Base-by-base conservation (phyloP, 2,888 invertebrate genomes). In the Apotomis betuletana region DNA sequence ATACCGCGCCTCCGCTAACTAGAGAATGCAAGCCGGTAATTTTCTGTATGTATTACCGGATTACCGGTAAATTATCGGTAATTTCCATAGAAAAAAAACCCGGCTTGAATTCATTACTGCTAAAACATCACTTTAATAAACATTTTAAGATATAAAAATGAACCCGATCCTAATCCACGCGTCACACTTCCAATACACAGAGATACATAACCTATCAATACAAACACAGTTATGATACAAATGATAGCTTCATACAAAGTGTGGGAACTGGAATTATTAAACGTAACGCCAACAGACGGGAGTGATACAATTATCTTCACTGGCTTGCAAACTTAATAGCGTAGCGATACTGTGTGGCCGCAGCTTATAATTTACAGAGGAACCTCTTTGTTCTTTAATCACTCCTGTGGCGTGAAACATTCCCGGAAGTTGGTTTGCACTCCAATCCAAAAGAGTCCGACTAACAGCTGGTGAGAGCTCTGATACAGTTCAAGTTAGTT, bases 301-400 rank as follows among this genome's bases (percentile, higher is more conserved):
- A 67, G 67, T 68, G 75, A 72, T 76, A 75, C 75, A 69, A 75
- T 75, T 75, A 70, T 71, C 67, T 63, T 58, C 72, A 73, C 52
- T 41, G 64, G 54, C 64, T 63, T 74, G 73, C 74, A 63, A 74
- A 75, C 74, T 73, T 65, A 71, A 72, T 74, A 64, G 69, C 54
- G 5, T 46, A 65, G 38, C 54, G 49, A 67, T 57, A 60, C 38
- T 27, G 44, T 61, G 38, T 49, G 36, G 44, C 3, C 38, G n/a
- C 36, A 65, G 59, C 54, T 49, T 67, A 67, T 15, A 67, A 38
- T n/a, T 36, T 36, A 5, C 36, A 70, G 61, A 55, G 41, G 10
- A 55, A 57, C 38, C 51, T 55, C 10, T 67, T 41, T 0, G 36
- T 38, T 10, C 49, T 10, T 49, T 6, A 44, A 44, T 6, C 15